phyloP scores from a whole-genome alignment of 2,888 invertebrate species.

The Leptinotarsa haldemani region DNA sequence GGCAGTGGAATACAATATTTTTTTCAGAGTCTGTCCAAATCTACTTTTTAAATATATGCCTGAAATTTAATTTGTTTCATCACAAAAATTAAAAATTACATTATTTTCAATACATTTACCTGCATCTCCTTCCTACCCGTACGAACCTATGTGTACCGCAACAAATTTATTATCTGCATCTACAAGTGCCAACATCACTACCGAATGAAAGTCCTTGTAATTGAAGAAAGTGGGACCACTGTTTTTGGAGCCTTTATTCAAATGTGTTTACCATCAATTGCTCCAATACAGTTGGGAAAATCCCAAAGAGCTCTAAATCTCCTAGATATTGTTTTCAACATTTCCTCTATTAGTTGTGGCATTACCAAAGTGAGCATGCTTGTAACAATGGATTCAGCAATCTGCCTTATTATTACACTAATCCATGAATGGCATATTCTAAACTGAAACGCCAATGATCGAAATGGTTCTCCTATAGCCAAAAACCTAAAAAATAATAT shows the following conservation, averaged over 20 bases:
- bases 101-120: constrained; percentile 12
- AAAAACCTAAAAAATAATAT: constrained; percentile 15
- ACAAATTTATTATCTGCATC: constrained; percentile 38
- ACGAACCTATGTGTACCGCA: constrained; percentile 35
- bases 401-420: constrained; percentile 38
- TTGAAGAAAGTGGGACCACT: constrained; percentile 39
- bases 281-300: constrained; percentile 44
- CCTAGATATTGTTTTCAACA: constrained; percentile 26
- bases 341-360: constrained; percentile 1
- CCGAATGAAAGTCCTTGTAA: constrained; percentile 39
- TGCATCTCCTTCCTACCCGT: constrained; percentile 41
- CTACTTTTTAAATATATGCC: constrained; percentile 43
- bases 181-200: constrained; percentile 42
- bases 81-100: constrained; percentile 26
- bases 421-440: constrained; percentile 43
- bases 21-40: constrained; percentile 42
- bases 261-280: constrained; percentile 46
- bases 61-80: constrained; percentile 5
- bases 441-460: constrained; percentile 44
- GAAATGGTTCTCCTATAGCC: constrained; percentile 39
- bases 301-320: constrained; percentile 30
- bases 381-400: constrained; percentile 41
- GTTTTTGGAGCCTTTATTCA: constrained; percentile 44
- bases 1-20: constrained; percentile 46
- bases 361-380: constrained; percentile 18